Base-by-base conservation (phyloP, 2,113 vertebrate genomes). In the Channa maculata region DNA sequence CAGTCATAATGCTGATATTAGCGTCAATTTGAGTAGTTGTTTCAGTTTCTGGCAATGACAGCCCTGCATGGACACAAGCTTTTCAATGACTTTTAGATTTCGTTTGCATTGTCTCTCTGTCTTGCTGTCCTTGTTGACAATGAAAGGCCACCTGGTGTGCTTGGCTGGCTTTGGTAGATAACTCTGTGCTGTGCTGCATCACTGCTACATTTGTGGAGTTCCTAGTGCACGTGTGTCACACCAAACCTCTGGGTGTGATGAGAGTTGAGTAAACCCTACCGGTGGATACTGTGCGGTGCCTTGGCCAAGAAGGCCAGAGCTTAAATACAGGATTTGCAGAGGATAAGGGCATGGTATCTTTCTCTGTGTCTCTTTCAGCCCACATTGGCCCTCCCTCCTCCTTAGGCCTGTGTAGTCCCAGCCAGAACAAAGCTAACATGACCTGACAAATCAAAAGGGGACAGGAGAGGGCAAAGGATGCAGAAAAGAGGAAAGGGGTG, bases 21-120 rank as follows among this genome's bases (percentile, higher is more conserved):
- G 24, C 24, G 1, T 24, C 24, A 24, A 24, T 24, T 24, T 24
- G 24, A 24, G 1, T 24, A 24, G 24, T 24, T 24, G 24, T 24
- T 24, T 24, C 24, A 24, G 24, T 24, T 24, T 24, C 24, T 24
- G 1, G 24, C 91, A 90, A 48, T 67, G 89, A 89, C 83, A 79
- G 84, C 86, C 92, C 93, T 86, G 91, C 88, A 89, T 93, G 90
- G 90, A 90, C 90, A 86, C 79, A 4, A 80, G 86, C 81, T 92
- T 89, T 88, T 92, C 85, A 91, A 91, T 92, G 88, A 94, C 91
- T 92, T 92, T 90, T 91, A 88, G 65, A 90, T 82, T 89, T 88
- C 38, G 92, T 94, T 94, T 94, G 88, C 93, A 93, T 92, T 89
- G 78, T 65, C 79, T 57, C 74, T 54, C 74, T 6, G 79, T 54